Base-by-base conservation (phyloP, 2,113 vertebrate genomes). In the Lipotes vexillifer region DNA sequence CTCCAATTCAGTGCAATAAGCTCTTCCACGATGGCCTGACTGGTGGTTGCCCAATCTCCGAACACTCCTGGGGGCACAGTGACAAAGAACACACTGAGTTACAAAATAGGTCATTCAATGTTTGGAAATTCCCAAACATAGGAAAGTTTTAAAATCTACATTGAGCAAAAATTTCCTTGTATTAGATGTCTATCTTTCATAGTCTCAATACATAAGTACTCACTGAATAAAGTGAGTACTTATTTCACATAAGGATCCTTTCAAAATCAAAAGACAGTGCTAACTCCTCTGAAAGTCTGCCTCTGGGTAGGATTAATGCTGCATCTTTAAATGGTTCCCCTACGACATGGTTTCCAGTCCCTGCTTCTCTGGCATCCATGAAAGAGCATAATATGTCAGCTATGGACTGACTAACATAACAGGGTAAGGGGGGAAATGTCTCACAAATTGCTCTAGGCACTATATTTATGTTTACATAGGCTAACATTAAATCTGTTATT, bases 401-500 rank as follows among this genome's bases (percentile, higher is more conserved):
- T 96, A 46, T 74, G 31, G 36, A 13, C 36, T 90, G 87, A 84
- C 88, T 95, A 78, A 94, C 29, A 10, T 31, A 69, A 61, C 2
- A n/a, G 36, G 3, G 46, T 12, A 14, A 6, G 1, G 3, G 49
- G 15, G 2, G 13, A 14, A 7, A 74, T 90, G 68, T 78, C 72
- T 90, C 91, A 78, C 27, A 74, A 52, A 96, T 94, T 77, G 21
- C 65, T 88, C 52, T 82, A 68, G 17, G 83, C 8, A 6, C 6
- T 83, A 31, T 63, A 72, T 94, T 97, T 93, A 63, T 89, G 46
- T 83, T 89, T 86, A 89, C 25, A 78, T 65, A 33, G 11, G 13
- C 61, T 96, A 97, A 98, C 94, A 97, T 93, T 95, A 95, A 95
- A 85, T 77, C 44, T 7, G 2, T 78, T 90, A 25, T 88, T 95